A percentile compares a stretch with the other conserved stretches of the same genome.
phyloP scores from a whole-genome alignment of 1,140 invertebrate species.

The Habropoda laboriosa region DNA sequence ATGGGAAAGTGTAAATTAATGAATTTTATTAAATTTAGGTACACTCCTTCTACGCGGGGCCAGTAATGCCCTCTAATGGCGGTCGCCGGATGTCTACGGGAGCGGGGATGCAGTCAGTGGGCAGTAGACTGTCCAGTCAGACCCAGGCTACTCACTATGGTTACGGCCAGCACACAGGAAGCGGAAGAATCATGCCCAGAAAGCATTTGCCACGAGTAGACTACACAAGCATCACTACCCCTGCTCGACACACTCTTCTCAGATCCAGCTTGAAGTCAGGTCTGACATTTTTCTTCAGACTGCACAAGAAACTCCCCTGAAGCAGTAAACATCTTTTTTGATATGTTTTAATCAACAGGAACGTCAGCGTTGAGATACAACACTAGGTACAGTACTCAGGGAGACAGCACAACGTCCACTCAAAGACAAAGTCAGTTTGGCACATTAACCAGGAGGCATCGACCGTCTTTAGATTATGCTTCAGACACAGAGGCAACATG shows the following conservation, averaged over 20 bases:
- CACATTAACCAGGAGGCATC: slow-evolving; percentile 86
- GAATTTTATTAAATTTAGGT: slow-evolving; percentile 77
- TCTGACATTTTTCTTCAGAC: slow-evolving; percentile 9
- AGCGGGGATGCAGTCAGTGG: slow-evolving; percentile 80
- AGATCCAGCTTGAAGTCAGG: slow-evolving; percentile 89
- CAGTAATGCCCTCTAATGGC: slow-evolving; percentile 81
- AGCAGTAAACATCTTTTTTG: neutral
- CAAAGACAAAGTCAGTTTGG: slow-evolving; percentile 79
- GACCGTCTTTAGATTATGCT: slow-evolving; percentile 92
- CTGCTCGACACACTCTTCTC: slow-evolving; percentile 88
- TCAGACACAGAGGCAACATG: slow-evolving; percentile 96
- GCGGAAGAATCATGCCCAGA: slow-evolving; percentile 86
- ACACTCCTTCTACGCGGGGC: slow-evolving; percentile 90
- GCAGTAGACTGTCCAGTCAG: slow-evolving; percentile 76
- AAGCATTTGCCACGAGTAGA: slow-evolving; percentile 92
- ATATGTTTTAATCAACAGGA: slow-evolving; percentile 60
- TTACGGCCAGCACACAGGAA: slow-evolving; percentile 81
- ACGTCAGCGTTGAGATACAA: slow-evolving; percentile 82
- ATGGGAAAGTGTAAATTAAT: neutral
- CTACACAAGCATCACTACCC: slow-evolving; percentile 86
- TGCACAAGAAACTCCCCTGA: no score
- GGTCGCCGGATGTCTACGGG: slow-evolving; percentile 83
- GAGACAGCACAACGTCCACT: slow-evolving; percentile 79
- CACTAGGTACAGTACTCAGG: slow-evolving; percentile 82
- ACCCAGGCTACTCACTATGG: slow-evolving; percentile 81